Evolutionary conservation across 2,888 invertebrate genomes (phyloP).

Genomic region (Nomada fucata): DNA sequence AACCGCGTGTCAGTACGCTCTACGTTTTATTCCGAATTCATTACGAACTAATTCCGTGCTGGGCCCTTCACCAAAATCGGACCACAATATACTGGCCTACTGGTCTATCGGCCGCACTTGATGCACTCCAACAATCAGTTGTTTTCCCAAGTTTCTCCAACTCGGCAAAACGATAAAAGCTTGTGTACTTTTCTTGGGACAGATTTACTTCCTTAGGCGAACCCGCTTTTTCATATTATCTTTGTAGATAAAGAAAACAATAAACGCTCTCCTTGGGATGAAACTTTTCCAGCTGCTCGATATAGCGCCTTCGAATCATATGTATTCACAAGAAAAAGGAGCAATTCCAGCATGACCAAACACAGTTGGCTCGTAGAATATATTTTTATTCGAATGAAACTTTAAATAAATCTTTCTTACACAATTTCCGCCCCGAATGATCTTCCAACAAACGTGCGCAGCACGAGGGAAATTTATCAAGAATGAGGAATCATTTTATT

Average conservation of each 20-base stretch:
- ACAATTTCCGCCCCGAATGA: too few species aligned
- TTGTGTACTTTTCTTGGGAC: conserved; percentile 55
- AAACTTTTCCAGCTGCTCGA: conserved; percentile 30
- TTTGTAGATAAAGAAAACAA: conserved; percentile 59
- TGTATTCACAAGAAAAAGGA: not conserved
- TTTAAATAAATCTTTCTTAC: too few species aligned
- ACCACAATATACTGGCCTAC: not conserved
- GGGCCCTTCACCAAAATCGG: not conserved
- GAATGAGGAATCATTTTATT: too few species aligned
- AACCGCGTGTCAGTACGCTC: too few species aligned
- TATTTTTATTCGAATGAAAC: too few species aligned
- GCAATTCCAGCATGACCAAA: too few species aligned
- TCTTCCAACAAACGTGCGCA: too few species aligned
- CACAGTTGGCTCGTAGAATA: too few species aligned
- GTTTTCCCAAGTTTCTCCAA: conserved; percentile 46
- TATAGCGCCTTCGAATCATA: not conserved
- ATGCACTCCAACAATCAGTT: conserved; percentile 41
- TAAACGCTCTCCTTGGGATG: conserved; percentile 27
- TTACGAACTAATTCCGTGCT: not conserved
- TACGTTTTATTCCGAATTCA: too few species aligned
- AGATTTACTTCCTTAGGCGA: conserved; percentile 40
- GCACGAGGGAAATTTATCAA: too few species aligned
- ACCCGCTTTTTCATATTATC: conserved; percentile 51
- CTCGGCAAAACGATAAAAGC: conserved; percentile 55
- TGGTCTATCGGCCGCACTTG: conserved; percentile 5